These are phyloP conservation scores for Cyphomyrus discorhynchus DNA, from an alignment of 2,113 vertebrate species.

Conservation along the genomic window DNA sequence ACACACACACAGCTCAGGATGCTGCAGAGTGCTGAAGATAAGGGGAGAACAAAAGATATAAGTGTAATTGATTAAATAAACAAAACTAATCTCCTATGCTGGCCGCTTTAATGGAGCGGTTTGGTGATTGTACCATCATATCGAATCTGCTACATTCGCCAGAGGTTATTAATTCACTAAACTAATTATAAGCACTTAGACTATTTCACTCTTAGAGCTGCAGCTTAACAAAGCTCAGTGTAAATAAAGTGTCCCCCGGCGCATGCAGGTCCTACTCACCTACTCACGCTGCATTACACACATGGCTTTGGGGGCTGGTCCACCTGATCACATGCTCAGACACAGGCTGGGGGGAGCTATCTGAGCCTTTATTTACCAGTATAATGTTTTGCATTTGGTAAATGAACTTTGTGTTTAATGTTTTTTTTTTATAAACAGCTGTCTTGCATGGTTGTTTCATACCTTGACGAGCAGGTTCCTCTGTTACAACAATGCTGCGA, in stretches of 20 bases:
- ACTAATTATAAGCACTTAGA: neutral
- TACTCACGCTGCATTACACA: neutral
- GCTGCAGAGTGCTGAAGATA: neutral
- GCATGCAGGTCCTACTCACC: neutral
- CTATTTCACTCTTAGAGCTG: neutral
- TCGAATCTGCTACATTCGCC: neutral
- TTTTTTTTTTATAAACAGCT: neutral
- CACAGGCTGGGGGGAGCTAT: neutral
- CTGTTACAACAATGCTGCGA: neutral
- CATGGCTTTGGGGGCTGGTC: neutral
- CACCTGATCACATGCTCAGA: neutral
- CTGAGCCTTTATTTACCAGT: neutral
- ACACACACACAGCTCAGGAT: neutral
- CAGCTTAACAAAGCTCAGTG: neutral
- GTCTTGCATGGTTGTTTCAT: neutral
- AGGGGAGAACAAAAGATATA: neutral
- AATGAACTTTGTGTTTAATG: neutral
- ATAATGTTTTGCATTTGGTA: neutral
- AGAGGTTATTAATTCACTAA: neutral
- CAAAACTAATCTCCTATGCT: neutral
- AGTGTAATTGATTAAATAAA: neutral
- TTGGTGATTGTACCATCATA: neutral
- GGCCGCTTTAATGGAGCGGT: neutral
- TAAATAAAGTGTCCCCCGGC: neutral
- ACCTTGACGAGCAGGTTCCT: neutral